A percentile compares a stretch with the other conserved stretches of the same genome.
Evolutionary conservation across 2,888 invertebrate genomes (phyloP).

Genomic region (Priocnemis perturbator): DNA sequence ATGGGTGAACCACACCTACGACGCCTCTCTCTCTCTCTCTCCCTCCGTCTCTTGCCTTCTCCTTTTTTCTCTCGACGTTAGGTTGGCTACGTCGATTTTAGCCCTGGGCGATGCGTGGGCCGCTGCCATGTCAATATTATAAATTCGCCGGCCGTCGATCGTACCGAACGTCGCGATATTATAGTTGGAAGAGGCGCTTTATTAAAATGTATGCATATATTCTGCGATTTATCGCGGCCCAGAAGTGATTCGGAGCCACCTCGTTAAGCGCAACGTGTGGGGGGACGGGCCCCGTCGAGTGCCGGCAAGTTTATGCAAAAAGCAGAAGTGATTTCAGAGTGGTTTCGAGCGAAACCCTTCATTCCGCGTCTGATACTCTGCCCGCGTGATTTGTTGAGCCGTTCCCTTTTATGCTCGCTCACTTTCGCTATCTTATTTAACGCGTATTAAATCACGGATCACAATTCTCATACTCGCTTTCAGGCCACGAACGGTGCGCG

Average conservation of each 20-base stretch:
- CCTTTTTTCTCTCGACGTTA: conserved; percentile 27
- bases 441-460: too few relatives aligned
- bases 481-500: too few relatives aligned
- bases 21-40: conserved; percentile 21
- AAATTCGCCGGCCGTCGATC: conserved; percentile 50
- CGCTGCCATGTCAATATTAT: conserved; percentile 52
- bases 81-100: conserved; percentile 32
- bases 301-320: too few relatives aligned
- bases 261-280: conserved; percentile 2
- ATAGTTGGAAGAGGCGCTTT: conserved; percentile 36
- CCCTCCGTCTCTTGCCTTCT: conserved; percentile 8
- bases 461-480: too few relatives aligned
- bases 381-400: too few relatives aligned
- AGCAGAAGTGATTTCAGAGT: too few relatives aligned
- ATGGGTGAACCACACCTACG: conserved; percentile 20
- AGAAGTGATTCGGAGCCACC: conserved; percentile 26
- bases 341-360: too few relatives aligned
- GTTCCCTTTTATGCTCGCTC: too few relatives aligned
- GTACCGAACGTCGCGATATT: conserved; percentile 28
- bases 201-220: conserved; percentile 40
- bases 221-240: conserved; percentile 42
- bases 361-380: too few relatives aligned
- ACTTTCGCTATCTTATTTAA: too few relatives aligned
- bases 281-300: too few relatives aligned
- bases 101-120: conserved; percentile 52